Conservation (phyloP, 1,140 invertebrate species). For the Leptoteleia sp. region DNA sequence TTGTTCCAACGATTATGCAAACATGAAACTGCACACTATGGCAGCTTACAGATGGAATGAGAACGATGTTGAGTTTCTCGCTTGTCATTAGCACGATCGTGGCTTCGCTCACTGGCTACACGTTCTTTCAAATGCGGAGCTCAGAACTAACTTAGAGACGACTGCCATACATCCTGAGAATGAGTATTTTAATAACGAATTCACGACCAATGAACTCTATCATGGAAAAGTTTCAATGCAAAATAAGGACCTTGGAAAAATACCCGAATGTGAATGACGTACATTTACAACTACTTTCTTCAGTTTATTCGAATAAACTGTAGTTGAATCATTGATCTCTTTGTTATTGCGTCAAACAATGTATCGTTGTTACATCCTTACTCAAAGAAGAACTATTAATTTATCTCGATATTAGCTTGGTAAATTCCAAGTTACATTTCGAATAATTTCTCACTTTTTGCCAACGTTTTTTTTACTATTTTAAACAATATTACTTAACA, state of each 20-base stretch:
- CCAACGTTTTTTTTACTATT: too few species aligned
- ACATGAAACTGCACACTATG: slow-evolving; percentile 29
- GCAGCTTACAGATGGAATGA: slow-evolving; percentile 30
- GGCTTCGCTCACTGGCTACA: slow-evolving; percentile 22
- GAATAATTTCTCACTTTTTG: not conserved
- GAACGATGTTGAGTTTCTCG: slow-evolving; percentile 41
- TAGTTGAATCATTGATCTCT: slow-evolving; percentile 49
- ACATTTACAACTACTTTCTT: slow-evolving; percentile 23
- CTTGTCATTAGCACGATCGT: slow-evolving; percentile 53
- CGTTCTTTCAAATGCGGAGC: slow-evolving; percentile 31
- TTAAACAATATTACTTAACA: too few species aligned
- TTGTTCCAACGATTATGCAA: slow-evolving; percentile 49
- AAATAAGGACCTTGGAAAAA: slow-evolving; percentile 37
- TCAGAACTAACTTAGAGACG: slow-evolving; percentile 25
- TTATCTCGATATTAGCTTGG: slow-evolving; percentile 25
- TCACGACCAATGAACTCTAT: slow-evolving; percentile 46
- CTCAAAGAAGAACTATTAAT: slow-evolving; percentile 50
- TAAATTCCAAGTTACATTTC: not conserved
- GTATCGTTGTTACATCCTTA: slow-evolving; percentile 7
- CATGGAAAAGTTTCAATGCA: slow-evolving; percentile 48
- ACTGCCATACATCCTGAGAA: slow-evolving; percentile 15
- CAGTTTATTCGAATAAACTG: slow-evolving; percentile 48
- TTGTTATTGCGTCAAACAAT: slow-evolving; percentile 50
- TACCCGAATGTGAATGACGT: slow-evolving; percentile 9
- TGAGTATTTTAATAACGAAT: slow-evolving; percentile 53